These are phyloP conservation scores for Pituophis catenifer DNA, from an alignment of 2,113 vertebrate genomes.

Conservation along the genomic window DNA sequence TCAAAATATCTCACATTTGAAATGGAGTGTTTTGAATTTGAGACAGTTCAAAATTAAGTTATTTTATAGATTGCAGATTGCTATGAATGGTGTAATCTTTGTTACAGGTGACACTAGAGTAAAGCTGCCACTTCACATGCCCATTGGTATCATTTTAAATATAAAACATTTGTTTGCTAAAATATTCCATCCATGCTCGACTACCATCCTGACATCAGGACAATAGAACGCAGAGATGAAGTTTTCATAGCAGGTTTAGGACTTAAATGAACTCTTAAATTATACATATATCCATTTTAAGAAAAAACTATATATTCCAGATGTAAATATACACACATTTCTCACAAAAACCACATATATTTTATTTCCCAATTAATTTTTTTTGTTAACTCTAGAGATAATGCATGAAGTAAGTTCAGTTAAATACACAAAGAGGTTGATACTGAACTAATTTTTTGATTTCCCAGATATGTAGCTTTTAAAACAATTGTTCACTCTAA, in stretches of 20 bases:
- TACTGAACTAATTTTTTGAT: constrained; percentile 38
- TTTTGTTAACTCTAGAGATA: background rate
- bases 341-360: background rate
- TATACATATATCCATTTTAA: constrained; percentile 5
- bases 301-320: background rate
- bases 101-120: background rate
- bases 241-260: constrained; percentile 37
- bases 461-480: constrained; percentile 40
- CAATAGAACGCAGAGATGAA: background rate
- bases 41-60: background rate
- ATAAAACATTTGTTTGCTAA: background rate
- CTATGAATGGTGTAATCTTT: background rate
- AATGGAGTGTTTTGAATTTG: background rate
- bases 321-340: background rate
- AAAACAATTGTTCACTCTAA: constrained; percentile 26
- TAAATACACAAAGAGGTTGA: constrained; percentile 36
- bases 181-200: background rate
- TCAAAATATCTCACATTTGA: background rate
- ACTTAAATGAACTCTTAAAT: constrained; percentile 9
- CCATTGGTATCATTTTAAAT: background rate
- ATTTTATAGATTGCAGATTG: background rate
- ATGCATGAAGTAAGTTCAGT: background rate
- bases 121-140: background rate
- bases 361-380: constrained; percentile 18
- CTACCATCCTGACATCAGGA: background rate